These are phyloP conservation scores for Danio aesculapii DNA, from an alignment of 2,797 vertebrate species.

Conservation along the genomic window DNA sequence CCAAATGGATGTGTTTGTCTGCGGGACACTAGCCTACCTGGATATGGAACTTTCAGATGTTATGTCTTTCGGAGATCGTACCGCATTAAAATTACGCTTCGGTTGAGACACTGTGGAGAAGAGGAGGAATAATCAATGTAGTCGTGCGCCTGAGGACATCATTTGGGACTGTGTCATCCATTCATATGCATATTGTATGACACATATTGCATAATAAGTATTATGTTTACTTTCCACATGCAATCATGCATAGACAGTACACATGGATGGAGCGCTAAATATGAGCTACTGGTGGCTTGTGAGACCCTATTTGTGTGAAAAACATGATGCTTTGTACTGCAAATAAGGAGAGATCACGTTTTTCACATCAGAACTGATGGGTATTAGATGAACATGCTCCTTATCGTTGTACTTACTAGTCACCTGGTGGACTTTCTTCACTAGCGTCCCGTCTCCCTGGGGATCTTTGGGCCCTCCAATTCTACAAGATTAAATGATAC, in stretches of 20 bases:
- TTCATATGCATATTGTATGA: not conserved
- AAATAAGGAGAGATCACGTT: too few relatives aligned
- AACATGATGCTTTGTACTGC: not conserved
- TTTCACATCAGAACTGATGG: not conserved
- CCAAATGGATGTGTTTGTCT: not conserved
- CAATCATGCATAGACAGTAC: not conserved
- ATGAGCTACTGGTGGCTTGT: not conserved
- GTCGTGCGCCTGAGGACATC: not conserved
- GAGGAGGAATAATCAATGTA: not conserved
- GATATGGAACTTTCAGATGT: conserved; percentile 94
- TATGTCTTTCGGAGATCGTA: conserved; percentile 93
- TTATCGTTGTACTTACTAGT: conserved; percentile 85
- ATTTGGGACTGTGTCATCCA: not conserved
- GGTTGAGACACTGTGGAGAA: conserved; percentile 87
- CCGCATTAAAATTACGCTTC: conserved; percentile 88
- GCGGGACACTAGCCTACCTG: conserved; percentile 76
- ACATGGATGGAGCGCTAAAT: not conserved
- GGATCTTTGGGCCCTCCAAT: conserved; percentile 87
- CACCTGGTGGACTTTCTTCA: conserved; percentile 94
- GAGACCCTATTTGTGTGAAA: not conserved
- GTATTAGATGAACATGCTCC: conserved; percentile 22
- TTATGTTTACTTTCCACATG: not conserved
- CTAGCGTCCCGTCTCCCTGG: conserved; percentile 77
- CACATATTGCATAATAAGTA: not conserved
- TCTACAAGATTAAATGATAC: conserved; percentile 67